Percentiles rank a stretch among this genome's conserved stretches.
Conservation (phyloP, 2,888 invertebrate species). For the Minunthozetes semirufus region DNA sequence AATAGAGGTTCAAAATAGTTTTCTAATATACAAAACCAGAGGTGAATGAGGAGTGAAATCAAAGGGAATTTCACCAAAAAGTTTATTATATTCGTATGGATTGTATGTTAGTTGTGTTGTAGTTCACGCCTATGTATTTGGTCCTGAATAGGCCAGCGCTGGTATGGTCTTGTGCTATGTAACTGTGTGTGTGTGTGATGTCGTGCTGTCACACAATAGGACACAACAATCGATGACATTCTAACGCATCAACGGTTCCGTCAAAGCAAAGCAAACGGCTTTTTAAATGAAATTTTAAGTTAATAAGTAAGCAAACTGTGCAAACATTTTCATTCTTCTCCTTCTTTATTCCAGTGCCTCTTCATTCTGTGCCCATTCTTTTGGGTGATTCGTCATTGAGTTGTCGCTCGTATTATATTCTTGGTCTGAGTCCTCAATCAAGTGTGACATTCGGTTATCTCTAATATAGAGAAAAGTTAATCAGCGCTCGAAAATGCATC, state of each 20-base stretch:
- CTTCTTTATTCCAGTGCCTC: not conserved
- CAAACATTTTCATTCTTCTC: slow-evolving; percentile 7
- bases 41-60: not conserved
- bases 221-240: slow-evolving; percentile 25
- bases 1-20: slow-evolving; percentile 22
- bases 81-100: slow-evolving; percentile 25
- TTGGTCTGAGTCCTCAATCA: slow-evolving; percentile 10
- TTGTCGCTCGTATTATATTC: not conserved
- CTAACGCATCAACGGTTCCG: not conserved
- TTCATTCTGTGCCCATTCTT: not conserved
- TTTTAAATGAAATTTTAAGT: slow-evolving; percentile 25
- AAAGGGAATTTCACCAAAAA: not conserved
- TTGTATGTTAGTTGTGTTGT: slow-evolving; percentile 28
- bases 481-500: slow-evolving; percentile 26
- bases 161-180: not conserved
- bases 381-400: not conserved
- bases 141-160: not conserved
- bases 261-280: slow-evolving; percentile 15
- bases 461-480: slow-evolving; percentile 24
- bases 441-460: slow-evolving; percentile 29
- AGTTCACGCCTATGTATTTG: slow-evolving; percentile 30
- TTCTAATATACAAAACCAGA: not conserved
- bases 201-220: slow-evolving; percentile 15
- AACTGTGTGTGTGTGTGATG: slow-evolving; percentile 1
- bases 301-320: slow-evolving; percentile 27